These are phyloP conservation scores for Xylocopa sonorina DNA, from an alignment of 1,140 invertebrate species.

Conservation along the genomic window DNA sequence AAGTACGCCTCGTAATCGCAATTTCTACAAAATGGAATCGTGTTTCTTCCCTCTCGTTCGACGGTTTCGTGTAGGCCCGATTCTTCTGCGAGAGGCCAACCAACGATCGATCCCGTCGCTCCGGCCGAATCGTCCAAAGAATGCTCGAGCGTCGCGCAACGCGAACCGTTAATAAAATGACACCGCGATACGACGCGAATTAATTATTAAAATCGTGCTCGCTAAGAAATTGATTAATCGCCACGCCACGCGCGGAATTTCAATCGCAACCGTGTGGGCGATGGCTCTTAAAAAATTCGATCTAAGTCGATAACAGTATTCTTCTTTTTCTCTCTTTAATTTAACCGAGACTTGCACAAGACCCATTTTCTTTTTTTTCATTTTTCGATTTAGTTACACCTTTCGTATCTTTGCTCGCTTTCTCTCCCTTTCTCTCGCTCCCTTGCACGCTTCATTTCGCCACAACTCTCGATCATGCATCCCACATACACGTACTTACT, in stretches of 20 bases:
- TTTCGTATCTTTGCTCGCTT: constrained; percentile 46
- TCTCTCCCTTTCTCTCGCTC: neutral
- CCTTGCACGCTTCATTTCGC: constrained; percentile 10
- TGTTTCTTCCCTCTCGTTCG: neutral
- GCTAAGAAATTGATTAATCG: constrained; percentile 13
- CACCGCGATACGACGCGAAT: neutral
- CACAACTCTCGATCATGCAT: constrained; percentile 26
- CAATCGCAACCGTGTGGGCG: neutral
- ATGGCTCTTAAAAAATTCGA: constrained; percentile 65
- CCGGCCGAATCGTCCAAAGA: constrained; percentile 43
- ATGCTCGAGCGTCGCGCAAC: constrained; percentile 51
- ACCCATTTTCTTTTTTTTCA: constrained; percentile 63
- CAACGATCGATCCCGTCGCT: constrained; percentile 43
- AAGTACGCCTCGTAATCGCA: neutral
- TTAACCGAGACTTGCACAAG: constrained; percentile 77
- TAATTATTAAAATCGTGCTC: constrained; percentile 32
- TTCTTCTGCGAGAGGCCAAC: constrained; percentile 58
- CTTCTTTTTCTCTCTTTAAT: constrained; percentile 53
- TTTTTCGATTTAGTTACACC: constrained; percentile 68
- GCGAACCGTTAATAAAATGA: constrained; percentile 35
- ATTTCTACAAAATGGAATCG: neutral
- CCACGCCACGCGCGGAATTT: neutral
- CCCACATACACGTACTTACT: constrained; percentile 1
- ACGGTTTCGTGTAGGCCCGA: too few species aligned
- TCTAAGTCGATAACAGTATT: constrained; percentile 72